Evolutionary conservation across 1,140 invertebrate species (phyloP), one percentile per base, ranked within the genome.

Genomic region (Leptinotarsa texana): DNA sequence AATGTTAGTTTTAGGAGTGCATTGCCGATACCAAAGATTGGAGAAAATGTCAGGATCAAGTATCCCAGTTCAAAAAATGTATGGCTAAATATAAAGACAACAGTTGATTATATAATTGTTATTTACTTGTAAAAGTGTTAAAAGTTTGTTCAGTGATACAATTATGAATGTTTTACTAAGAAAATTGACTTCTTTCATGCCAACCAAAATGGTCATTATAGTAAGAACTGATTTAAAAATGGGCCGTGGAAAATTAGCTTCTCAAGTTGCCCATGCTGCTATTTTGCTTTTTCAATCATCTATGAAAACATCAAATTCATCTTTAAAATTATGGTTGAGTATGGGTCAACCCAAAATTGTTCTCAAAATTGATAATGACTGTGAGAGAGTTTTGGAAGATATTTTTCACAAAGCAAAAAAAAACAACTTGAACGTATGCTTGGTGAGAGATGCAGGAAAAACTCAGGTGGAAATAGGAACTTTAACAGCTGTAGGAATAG

Each of bases 21-120:
- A 96, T 96, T 84, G 93, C 92, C 42, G 93, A 94, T 78, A 92
- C 90, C 0, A 91, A 92, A 83, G 96, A 98, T 81, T 98, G 96
- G 96, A 91, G 96, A 81, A 91, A 94, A 85, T 98, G 96, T 85
- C 94, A 96, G 84, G 85, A 89, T n/a, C 87, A 91, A 85, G 92
- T 96, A 0, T 88, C 91, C 81, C 89, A 92, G 73, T 97, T 97
- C 83, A 91, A 89, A 85, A 83, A 86, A 4, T 98, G 95, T 84
- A 95, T 97, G 87, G 84, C 88, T 71, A 82, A 88, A 78, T 57
- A 57, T 57, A n/a, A 57, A 15, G 51, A 17, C 13, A 17, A 17
- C n/a, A 18, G 15, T 57, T 3, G 33, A 22, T 17, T 73, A 67
- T 22, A 75, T 70, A 33, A 78, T 73, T 71, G 77, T 81, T 74